Conservation (phyloP, 23 tunicate genomes). For the Halocynthia roretzi region DNA sequence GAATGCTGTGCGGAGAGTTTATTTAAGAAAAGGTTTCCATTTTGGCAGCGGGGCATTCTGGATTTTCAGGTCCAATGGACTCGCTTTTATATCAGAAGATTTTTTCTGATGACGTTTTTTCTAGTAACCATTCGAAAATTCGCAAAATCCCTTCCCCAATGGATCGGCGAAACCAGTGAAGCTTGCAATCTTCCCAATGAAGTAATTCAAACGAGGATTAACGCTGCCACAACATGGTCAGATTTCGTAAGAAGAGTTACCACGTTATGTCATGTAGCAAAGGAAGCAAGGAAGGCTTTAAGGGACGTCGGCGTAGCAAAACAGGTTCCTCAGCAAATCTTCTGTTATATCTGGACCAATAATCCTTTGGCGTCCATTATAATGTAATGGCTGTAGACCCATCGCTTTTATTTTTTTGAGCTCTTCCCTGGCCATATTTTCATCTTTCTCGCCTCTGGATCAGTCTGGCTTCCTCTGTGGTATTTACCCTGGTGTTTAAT, state of each 20-base stretch:
- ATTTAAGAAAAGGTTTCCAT: too few relatives aligned
- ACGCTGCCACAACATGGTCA: slow-evolving; percentile 58
- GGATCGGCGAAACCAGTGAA: slow-evolving; percentile 35
- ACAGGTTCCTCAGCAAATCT: slow-evolving; percentile 21
- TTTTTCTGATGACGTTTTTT: neutral
- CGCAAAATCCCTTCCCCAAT: slow-evolving; percentile 59
- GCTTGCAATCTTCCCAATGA: slow-evolving; percentile 9
- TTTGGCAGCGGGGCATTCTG: neutral
- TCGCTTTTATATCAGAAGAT: neutral
- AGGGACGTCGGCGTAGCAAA: slow-evolving; percentile 37
- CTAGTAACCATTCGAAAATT: slow-evolving; percentile 72
- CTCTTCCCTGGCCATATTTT: too few relatives aligned
- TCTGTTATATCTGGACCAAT: too few relatives aligned
- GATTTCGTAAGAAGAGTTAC: slow-evolving; percentile 72
- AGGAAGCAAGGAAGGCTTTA: slow-evolving; percentile 82
- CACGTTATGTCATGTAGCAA: slow-evolving; percentile 88
- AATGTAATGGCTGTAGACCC: too few relatives aligned
- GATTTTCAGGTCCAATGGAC: neutral
- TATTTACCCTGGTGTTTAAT: too few relatives aligned
- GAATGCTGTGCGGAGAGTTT: too few relatives aligned
- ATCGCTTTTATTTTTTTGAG: too few relatives aligned
- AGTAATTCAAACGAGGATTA: slow-evolving; percentile 29
- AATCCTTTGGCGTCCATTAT: too few relatives aligned
- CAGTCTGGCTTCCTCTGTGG: too few relatives aligned
- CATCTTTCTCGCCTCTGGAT: too few relatives aligned